These are phyloP conservation scores for Micromesistius poutassou DNA, from an alignment of 2,797 vertebrate genomes.

Conservation along the genomic window DNA sequence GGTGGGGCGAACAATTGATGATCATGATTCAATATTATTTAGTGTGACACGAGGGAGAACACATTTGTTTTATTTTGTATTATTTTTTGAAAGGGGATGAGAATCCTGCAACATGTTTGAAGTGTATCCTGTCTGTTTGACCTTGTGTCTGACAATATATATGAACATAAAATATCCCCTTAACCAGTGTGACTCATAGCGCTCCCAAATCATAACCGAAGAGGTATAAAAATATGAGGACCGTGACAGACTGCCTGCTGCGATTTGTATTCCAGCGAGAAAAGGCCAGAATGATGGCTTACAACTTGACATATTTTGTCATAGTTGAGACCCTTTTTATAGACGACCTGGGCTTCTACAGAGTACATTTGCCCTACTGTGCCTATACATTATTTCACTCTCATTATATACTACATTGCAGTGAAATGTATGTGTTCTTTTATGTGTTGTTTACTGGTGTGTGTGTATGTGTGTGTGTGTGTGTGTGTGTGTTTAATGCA, in stretches of 20 bases:
- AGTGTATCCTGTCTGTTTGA: slow-evolving; percentile 2
- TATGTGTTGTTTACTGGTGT: neutral
- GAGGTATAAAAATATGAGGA: neutral
- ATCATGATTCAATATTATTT: neutral
- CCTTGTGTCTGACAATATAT: slow-evolving; percentile 7
- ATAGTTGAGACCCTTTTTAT: neutral
- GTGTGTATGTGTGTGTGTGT: neutral
- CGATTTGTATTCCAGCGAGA: neutral
- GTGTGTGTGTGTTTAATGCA: no score
- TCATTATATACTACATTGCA: neutral
- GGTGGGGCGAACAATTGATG: no score
- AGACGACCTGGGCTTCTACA: neutral
- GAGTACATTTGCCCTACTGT: neutral
- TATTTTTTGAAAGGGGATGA: neutral
- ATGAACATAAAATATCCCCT: neutral
- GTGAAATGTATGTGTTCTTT: neutral
- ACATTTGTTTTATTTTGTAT: neutral
- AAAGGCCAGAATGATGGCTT: neutral
- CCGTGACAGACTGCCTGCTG: neutral
- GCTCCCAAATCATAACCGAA: neutral
- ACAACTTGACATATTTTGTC: slow-evolving; percentile 13
- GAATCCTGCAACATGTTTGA: neutral
- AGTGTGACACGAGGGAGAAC: neutral
- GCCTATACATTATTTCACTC: neutral
- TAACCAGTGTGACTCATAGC: neutral